Evolutionary conservation across 2,113 vertebrate species (phyloP), one percentile per base, ranked within the genome.

Genomic region (Sciurus niger): DNA sequence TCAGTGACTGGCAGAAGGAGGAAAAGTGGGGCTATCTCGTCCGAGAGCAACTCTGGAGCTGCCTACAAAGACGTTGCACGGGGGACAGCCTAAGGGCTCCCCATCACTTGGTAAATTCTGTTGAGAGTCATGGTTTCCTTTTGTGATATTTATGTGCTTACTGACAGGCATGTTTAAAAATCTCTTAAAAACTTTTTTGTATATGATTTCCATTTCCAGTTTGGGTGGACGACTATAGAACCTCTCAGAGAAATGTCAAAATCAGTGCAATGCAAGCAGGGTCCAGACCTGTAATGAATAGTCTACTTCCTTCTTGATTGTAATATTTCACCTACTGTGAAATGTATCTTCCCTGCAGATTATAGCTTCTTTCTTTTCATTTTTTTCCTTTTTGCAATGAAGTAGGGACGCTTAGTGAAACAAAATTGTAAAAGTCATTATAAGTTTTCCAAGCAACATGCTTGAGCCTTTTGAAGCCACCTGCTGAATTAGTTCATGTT

Each of bases 401-500:
- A 76, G 7, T 40, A 55, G 58, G 22, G 25, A 6, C 46, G 25
- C 53, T 58, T 8, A 72, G 22, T 12, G 79, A 53, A 89, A 63
- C 60, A 14, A 13, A 94, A 77, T 90, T 92, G 46, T 28, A 5
- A 72, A 95, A 94, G 90, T 84, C 84, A 63, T 53, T 79, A 28
- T 84, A 97, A 97, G 95, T 98, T 97, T 96, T 70, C 51, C 67
- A 18, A 16, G 86, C 74, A 80, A 24, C 18, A 22, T 1, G 77
- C 85, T 14, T 2, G 43, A 93, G 84, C 73, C 67, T 78, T 85
- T 87, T 43, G 89, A 97, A 98, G 98, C 98, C 97, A 98, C 98
- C 98, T 98, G 98, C 98, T 97, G 98, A 96, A 97, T 96, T 96
- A 95, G 96, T 74, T 97, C 85, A 6, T 30, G 37, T 30, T 93